Evolutionary conservation across 2,797 vertebrate genomes (phyloP).

Genomic region (Fistularia tabacaria): DNA sequence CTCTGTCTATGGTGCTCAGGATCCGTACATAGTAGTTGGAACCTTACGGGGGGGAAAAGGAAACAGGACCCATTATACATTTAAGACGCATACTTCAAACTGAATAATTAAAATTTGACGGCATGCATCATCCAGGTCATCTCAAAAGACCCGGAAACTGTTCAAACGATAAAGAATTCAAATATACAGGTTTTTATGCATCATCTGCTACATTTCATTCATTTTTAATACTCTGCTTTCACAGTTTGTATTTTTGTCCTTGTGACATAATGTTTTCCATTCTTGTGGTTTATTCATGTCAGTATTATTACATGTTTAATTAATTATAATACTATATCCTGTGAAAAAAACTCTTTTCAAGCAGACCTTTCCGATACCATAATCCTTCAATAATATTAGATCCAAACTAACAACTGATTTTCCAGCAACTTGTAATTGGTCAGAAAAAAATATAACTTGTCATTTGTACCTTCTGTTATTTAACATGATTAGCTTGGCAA

Average conservation of each 20-base stretch:
- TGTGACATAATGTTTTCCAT: neutral
- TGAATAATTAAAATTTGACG: constrained; percentile 35
- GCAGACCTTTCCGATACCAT: no score
- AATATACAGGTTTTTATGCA: constrained; percentile 18
- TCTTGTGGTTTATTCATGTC: no score
- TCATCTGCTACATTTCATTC: constrained; percentile 9
- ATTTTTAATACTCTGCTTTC: constrained; percentile 20
- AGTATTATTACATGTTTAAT: no score
- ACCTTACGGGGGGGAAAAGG: constrained; percentile 62
- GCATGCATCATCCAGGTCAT: constrained; percentile 5
- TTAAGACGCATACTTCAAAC: constrained; percentile 16
- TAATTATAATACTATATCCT: no score
- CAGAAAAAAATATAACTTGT: no score
- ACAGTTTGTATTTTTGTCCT: neutral
- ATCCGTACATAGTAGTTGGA: constrained; percentile 96
- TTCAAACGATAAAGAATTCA: constrained; percentile 29
- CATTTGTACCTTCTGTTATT: no score
- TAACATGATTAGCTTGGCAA: no score
- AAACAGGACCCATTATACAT: constrained; percentile 28
- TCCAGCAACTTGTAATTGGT: no score
- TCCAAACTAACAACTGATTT: no score
- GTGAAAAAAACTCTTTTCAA: no score
- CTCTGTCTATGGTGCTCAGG: constrained; percentile 92
- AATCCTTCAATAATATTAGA: no score
- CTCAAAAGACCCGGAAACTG: constrained; percentile 17